These are phyloP conservation scores for Amia ocellicauda DNA, from an alignment of 2,113 vertebrate genomes.

Conservation along the genomic window DNA sequence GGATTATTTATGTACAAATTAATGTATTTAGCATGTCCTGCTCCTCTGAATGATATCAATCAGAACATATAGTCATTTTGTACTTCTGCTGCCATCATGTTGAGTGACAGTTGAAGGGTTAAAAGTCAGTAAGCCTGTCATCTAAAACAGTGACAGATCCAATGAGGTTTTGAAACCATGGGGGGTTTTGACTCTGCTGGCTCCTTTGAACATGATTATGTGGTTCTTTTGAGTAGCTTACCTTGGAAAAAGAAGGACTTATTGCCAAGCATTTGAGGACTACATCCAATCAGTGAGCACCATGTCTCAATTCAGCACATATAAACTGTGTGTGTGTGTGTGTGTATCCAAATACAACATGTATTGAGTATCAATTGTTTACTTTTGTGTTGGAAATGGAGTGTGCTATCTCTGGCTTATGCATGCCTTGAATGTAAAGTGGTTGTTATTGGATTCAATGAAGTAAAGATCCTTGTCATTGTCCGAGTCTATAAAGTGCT, in stretches of 20 bases:
- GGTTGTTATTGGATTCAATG: constrained; percentile 24
- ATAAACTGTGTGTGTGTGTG: constrained; percentile 34
- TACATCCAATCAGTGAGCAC: constrained; percentile 46
- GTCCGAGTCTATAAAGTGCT: too few species aligned
- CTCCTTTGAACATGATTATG: constrained; percentile 35
- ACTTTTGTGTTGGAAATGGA: constrained; percentile 29
- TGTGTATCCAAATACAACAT: not conserved
- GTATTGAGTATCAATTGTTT: not conserved
- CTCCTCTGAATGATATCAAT: not conserved
- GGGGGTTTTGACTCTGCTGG: constrained; percentile 45
- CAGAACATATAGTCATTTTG: too few species aligned
- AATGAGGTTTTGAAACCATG: constrained; percentile 40
- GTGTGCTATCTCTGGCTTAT: constrained; percentile 32
- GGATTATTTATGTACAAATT: too few species aligned
- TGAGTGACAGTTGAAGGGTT: not conserved
- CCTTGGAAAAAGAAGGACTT: constrained; percentile 52
- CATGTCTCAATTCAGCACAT: constrained; percentile 41
- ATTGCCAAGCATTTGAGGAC: constrained; percentile 45
- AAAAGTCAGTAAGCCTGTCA: not conserved
- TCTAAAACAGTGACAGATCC: not conserved
- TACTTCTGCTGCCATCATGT: too few species aligned
- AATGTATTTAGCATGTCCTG: too few species aligned
- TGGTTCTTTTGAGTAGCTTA: constrained; percentile 50
- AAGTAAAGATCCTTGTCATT: not conserved
- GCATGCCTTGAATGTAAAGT: constrained; percentile 22